Percentiles rank a stretch among this genome's conserved stretches.
Conservation (phyloP, 2,113 vertebrate genomes). For the Hippocampus comes region DNA sequence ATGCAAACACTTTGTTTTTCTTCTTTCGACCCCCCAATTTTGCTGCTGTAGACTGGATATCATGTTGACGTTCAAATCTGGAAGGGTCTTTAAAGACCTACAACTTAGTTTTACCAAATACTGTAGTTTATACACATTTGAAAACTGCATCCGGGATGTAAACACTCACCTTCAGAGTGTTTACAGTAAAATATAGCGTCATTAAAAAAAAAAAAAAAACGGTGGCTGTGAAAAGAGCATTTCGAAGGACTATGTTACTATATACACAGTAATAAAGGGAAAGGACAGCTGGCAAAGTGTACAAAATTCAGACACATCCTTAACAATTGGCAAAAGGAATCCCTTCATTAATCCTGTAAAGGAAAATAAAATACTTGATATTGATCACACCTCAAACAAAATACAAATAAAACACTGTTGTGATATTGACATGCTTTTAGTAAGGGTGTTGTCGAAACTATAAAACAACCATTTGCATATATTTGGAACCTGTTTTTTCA, state of each 20-base stretch:
- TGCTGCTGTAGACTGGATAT: slow-evolving; percentile 9
- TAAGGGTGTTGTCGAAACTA: no score
- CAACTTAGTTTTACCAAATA: slow-evolving; percentile 20
- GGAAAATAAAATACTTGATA: no score
- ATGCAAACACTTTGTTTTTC: no score
- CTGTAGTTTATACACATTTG: slow-evolving; percentile 45
- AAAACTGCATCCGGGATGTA: slow-evolving; percentile 40
- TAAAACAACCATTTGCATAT: no score
- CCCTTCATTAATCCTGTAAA: no score
- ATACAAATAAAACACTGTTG: no score
- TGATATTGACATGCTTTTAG: no score
- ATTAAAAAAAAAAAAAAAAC: slow-evolving; percentile 31
- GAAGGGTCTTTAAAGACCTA: slow-evolving; percentile 29
- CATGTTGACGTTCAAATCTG: slow-evolving; percentile 52
- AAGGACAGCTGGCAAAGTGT: slow-evolving; percentile 58
- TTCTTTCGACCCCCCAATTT: no score
- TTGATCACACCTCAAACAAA: no score
- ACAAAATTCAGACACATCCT: slow-evolving; percentile 59
- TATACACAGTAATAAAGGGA: slow-evolving; percentile 43
- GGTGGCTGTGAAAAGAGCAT: slow-evolving; percentile 50
- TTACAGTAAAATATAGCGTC: slow-evolving; percentile 60
- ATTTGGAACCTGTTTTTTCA: no score
- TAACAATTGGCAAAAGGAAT: slow-evolving; percentile 52
- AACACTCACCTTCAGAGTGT: slow-evolving; percentile 34
- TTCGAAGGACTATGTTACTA: slow-evolving; percentile 39